These are phyloP conservation scores for Thera britannica DNA, from an alignment of 2,888 invertebrate species.

Conservation along the genomic window DNA sequence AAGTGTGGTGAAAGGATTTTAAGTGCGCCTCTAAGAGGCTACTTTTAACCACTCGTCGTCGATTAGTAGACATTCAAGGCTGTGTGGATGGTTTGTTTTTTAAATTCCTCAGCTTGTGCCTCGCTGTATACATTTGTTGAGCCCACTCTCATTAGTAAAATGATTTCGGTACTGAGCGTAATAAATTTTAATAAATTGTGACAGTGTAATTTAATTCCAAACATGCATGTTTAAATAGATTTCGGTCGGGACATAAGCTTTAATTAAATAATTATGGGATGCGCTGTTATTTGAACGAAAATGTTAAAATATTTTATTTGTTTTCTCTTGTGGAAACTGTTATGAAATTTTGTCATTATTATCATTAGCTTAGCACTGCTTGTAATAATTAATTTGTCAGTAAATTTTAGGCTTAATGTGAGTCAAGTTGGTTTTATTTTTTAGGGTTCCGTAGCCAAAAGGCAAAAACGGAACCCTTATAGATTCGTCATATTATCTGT, in stretches of 20 bases:
- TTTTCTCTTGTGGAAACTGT: conserved; percentile 10
- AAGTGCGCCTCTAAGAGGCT: too few relatives aligned
- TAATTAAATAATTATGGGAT: conserved; percentile 27
- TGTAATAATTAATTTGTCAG: background rate
- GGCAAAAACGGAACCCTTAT: too few relatives aligned
- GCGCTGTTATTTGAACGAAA: conserved; percentile 12
- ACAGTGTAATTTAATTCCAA: conserved; percentile 35
- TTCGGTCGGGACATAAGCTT: conserved; percentile 21
- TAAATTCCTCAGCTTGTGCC: background rate
- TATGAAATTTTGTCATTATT: background rate
- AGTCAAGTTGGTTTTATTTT: too few relatives aligned
- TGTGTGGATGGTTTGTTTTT: background rate
- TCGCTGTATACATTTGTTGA: background rate
- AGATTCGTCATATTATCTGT: too few relatives aligned
- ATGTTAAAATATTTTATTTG: conserved; percentile 6
- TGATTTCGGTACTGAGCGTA: conserved; percentile 24
- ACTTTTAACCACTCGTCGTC: too few relatives aligned
- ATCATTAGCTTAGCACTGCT: background rate
- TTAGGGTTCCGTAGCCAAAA: too few relatives aligned
- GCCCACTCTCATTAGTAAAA: conserved; percentile 8
- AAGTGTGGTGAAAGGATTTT: too few relatives aligned
- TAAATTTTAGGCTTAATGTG: too few relatives aligned
- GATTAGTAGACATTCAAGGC: too few relatives aligned
- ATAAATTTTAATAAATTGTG: conserved; percentile 38
- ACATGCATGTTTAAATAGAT: conserved; percentile 32